Evolutionary conservation across 2,113 vertebrate genomes (phyloP).

Genomic region (Catagonus wagneri): DNA sequence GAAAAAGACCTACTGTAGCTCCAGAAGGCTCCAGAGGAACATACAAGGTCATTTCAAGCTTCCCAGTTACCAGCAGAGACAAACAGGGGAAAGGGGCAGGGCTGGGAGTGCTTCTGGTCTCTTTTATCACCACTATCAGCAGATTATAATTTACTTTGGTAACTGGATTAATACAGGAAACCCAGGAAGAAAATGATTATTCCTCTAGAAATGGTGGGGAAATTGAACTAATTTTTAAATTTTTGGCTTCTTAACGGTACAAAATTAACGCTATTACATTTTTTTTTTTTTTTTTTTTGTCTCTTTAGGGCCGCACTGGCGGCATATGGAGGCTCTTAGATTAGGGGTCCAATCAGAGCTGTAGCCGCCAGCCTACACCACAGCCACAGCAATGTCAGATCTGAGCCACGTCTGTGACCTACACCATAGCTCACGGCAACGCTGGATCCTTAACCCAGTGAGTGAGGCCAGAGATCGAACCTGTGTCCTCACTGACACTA

Average conservation of each 20-base stretch:
- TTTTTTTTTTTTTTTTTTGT: no score
- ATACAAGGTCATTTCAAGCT: no score
- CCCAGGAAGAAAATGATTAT: background rate
- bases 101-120: background rate
- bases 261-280: constrained; percentile 6
- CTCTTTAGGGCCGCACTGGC: no score
- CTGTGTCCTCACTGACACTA: no score
- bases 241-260: background rate
- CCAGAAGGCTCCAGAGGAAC: background rate
- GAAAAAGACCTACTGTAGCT: background rate
- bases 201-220: background rate
- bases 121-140: background rate
- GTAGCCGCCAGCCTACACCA: no score
- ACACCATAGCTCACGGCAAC: no score
- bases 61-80: background rate
- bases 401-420: no score
- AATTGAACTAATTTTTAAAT: background rate
- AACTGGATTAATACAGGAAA: background rate
- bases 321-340: no score
- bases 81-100: background rate
- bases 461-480: no score
- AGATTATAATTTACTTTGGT: background rate
- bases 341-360: no score
- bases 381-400: no score
- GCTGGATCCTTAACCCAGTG: no score